Base-by-base conservation (phyloP, 2,113 vertebrate genomes). In the Nothocercus nigrocapillus region DNA sequence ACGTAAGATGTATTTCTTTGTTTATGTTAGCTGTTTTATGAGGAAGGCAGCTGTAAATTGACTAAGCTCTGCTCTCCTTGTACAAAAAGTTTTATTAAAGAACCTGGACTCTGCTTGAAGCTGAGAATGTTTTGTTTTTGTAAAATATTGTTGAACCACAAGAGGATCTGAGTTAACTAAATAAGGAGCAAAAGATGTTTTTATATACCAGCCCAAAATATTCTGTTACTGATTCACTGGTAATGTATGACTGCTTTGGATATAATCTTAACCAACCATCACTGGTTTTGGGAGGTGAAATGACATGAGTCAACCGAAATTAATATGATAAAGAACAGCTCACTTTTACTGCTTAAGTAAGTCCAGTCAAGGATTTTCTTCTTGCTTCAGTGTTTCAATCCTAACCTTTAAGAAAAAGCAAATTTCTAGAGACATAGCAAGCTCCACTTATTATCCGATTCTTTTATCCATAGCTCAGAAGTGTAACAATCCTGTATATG, bases 181-280 rank as follows among this genome's bases (percentile, higher is more conserved):
- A 85, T 61, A 85, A 61, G 68, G 78, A 94, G 59, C 58, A 93
- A 77, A 86, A 86, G 53, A 78, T 93, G 72, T 93, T 93, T 97
- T 92, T 88, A 44, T 80, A 69, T 73, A 88, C 49, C 22, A 61
- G 92, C 83, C 86, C 83, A 59, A 70, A 96, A 94, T 68, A 63
- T 68, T 93, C 90, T 74, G 62, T 58, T 74, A 59, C 94, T 88
- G 96, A 97, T 80, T 89, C 95, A 49, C 2, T 25, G 59, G 84
- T 93, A 96, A 94, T 28, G 96, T 95, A 90, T 51, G 27, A 78
- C 64, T 4, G 18, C 70, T 88, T 94, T 96, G 97, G 96, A 93
- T 49, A 77, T 15, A 85, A 78, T 85, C 59, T 85, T 32, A 88
- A 69, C 82, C 81, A 85, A 59, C 75, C 81, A 80, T 28, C 67